Evolutionary conservation across 2,113 vertebrate species (phyloP).

Genomic region (Nibea coibor): DNA sequence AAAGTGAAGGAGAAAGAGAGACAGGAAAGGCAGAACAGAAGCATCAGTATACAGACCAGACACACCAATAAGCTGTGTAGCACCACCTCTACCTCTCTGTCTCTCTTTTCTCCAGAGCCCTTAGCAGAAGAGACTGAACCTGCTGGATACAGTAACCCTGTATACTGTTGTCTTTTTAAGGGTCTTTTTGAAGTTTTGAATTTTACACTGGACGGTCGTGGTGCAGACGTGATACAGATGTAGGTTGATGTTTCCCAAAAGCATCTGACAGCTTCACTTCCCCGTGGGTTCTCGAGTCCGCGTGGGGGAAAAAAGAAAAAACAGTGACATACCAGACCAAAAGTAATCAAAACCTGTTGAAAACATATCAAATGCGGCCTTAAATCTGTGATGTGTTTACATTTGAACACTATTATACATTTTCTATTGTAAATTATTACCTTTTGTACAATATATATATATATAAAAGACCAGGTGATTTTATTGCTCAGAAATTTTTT

Average conservation of each 20-base stretch:
- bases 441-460: constrained; percentile 28
- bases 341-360: constrained; percentile 10
- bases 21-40: constrained; percentile 46
- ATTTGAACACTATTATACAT: constrained; percentile 8
- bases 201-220: constrained; percentile 81
- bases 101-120: constrained; percentile 58
- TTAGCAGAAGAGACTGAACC: constrained; percentile 60
- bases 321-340: constrained; percentile 17
- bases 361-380: constrained; percentile 41
- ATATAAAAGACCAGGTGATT: constrained; percentile 28
- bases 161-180: constrained; percentile 35
- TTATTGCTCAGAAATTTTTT: constrained; percentile 17
- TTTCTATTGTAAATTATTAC: constrained; percentile 25
- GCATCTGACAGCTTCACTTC: constrained; percentile 25
- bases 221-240: constrained; percentile 59
- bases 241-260: constrained; percentile 56
- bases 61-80: constrained; percentile 50
- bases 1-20: constrained; percentile 42
- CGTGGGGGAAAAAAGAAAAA: neutral
- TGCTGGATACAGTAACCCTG: constrained; percentile 42
- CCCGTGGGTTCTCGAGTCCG: neutral
- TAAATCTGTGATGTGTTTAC: constrained; percentile 33
- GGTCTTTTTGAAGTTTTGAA: constrained; percentile 56
- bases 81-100: constrained; percentile 67
- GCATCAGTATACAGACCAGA: constrained; percentile 46